Conservation (phyloP, 2,888 invertebrate species). For the Chymomyza procnemis region DNA sequence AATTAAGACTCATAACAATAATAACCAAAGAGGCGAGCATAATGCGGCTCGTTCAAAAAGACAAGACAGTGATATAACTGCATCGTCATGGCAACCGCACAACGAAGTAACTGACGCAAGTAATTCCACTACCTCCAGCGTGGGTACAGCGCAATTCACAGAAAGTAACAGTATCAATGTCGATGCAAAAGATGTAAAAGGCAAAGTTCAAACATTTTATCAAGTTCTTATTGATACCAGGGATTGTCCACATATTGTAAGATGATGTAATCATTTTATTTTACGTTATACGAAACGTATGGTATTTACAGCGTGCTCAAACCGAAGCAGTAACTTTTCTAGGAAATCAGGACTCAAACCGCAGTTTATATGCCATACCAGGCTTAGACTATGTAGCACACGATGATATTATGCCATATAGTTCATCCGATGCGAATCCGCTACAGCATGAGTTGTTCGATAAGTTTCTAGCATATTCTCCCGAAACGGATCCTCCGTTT, state of each 20-base stretch:
- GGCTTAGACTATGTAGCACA: conserved; percentile 99
- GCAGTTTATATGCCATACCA: conserved; percentile 96
- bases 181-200: conserved; percentile 89
- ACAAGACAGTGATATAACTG: background rate
- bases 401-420: conserved; percentile 97
- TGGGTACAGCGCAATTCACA: conserved; percentile 36
- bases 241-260: conserved; percentile 93
- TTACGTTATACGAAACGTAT: background rate
- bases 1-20: conserved; percentile 21
- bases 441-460: conserved; percentile 97
- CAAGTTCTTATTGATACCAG: conserved; percentile 98
- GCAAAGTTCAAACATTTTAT: conserved; percentile 95
- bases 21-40: background rate
- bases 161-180: conserved; percentile 26
- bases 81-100: conserved; percentile 27
- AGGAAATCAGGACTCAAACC: conserved; percentile 96
- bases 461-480: conserved; percentile 91
- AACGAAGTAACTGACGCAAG: conserved; percentile 18
- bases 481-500: conserved; percentile 91
- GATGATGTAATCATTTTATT: conserved; percentile 17
- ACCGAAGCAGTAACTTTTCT: conserved; percentile 98
- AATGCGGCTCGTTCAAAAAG: conserved; percentile 15
- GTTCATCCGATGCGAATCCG: conserved; percentile 89
- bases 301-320: conserved; percentile 87
- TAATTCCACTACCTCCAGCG: background rate